phyloP scores from a whole-genome alignment of 2,888 invertebrate species.

The Zelleria hepariella region DNA sequence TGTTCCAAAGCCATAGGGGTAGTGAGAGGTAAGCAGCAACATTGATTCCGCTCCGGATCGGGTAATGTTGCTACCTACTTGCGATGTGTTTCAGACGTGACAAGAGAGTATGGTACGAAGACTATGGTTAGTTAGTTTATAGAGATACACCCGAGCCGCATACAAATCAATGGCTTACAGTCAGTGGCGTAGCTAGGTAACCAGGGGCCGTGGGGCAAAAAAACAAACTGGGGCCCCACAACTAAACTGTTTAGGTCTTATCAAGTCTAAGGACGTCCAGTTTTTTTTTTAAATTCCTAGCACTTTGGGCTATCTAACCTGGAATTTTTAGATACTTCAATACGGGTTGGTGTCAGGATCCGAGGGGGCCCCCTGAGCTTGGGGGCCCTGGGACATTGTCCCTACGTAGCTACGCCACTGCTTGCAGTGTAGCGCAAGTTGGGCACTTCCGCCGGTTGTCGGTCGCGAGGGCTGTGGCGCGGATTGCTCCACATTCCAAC shows the following conservation, averaged over 20 bases:
- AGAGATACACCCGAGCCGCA: conserved; percentile 28
- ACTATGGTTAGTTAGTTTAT: conserved; percentile 25
- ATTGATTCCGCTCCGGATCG: conserved; percentile 20
- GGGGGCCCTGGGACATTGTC: too few relatives aligned
- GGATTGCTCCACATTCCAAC: conserved; percentile 47
- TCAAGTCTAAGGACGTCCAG: too few relatives aligned
- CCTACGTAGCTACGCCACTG: too few relatives aligned
- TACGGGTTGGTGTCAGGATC: too few relatives aligned
- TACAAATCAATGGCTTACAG: conserved; percentile 41
- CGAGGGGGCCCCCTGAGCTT: too few relatives aligned
- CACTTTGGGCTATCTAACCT: too few relatives aligned
- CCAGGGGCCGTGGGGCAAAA: too few relatives aligned
- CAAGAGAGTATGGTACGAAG: conserved; percentile 31
- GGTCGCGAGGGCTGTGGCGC: conserved; percentile 26
- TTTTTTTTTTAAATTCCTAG: too few relatives aligned
- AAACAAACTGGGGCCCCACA: too few relatives aligned
- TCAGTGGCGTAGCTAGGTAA: too few relatives aligned
- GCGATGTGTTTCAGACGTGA: conserved; percentile 32
- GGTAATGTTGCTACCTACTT: conserved; percentile 29
- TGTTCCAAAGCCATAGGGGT: neutral
- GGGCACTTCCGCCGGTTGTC: conserved; percentile 34
- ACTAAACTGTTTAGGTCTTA: too few relatives aligned
- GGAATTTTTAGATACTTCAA: too few relatives aligned
- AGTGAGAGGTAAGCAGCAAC: neutral
- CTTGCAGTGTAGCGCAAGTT: conserved; percentile 23